These are phyloP conservation scores for Melitaea cinxia DNA, from an alignment of 1,140 invertebrate species.

Conservation along the genomic window DNA sequence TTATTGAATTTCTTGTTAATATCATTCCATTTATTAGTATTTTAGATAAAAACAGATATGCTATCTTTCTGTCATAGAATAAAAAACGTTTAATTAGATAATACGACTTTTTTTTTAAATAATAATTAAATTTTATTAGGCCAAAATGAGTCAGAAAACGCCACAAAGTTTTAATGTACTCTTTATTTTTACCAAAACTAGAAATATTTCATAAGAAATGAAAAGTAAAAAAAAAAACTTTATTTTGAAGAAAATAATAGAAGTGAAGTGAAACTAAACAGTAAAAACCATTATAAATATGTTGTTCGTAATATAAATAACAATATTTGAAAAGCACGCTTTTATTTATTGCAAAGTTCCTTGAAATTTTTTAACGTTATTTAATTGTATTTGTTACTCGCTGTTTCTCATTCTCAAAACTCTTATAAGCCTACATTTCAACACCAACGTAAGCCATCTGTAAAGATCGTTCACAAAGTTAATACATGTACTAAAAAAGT, in stretches of 20 bases:
- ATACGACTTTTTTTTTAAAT: not conserved
- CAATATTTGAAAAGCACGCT: not conserved
- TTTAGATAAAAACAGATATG: not conserved
- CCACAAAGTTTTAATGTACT: not conserved
- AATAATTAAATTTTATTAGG: slow-evolving; percentile 1
- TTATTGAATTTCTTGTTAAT: not conserved
- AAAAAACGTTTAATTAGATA: not conserved
- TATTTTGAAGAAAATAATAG: not conserved
- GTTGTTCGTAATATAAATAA: not conserved
- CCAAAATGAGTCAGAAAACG: not conserved
- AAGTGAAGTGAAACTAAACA: not conserved
- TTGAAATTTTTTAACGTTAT: not conserved
- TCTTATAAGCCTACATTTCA: slow-evolving; percentile 39
- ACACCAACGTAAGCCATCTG: slow-evolving; percentile 46
- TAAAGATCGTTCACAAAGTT: slow-evolving; percentile 33
- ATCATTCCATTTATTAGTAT: not conserved
- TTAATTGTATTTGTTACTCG: slow-evolving; percentile 15
- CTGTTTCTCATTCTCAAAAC: slow-evolving; percentile 30
- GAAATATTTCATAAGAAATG: slow-evolving; percentile 1
- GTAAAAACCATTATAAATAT: not conserved
- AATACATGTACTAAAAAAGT: not conserved
- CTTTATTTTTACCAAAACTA: not conserved
- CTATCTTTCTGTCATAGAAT: slow-evolving; percentile 1
- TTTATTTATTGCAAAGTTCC: not conserved
- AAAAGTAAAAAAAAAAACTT: no score